Base-by-base conservation (phyloP, 2,888 invertebrate species). In the Protodeltote pygarga region DNA sequence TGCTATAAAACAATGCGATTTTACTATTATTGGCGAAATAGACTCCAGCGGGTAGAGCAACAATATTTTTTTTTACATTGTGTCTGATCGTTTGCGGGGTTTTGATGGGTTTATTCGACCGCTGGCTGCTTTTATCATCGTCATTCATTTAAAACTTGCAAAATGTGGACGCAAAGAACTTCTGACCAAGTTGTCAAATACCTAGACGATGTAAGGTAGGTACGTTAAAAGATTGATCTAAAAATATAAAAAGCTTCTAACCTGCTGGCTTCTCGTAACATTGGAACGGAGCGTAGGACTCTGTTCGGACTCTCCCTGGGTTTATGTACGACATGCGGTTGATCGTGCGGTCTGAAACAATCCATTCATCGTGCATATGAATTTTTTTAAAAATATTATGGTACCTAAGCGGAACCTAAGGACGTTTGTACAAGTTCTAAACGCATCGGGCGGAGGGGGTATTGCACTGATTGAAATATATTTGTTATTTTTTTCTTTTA, bases 261-360 rank as follows among this genome's bases (percentile, higher is more conserved):
- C 91, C 89, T 59, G 89, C 75, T 2, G 93, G 89, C 65, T 89
- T 93, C 51, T 87, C 85, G 65, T 93, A 94, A 54, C 80, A 83
- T 41, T 85, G 81, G 23, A 75, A 45, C 0, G 94, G 93, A 1
- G 89, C 91, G 58, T 82, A 93, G 1, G 93, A 89, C 20, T 76
- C 70, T 0, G 86, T 80, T 9, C 64, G 10, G 73, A 66, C 35
- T n/a, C 87, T 88, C 1, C 93, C 93, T 0, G 94, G 94, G 39
- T 93, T 84, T 53, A 93, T 82, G 67, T 93, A 95, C 33, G 95
- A 95, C 79, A 94, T 81, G 27, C 93, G 93, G 70, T 95, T 94
- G 15, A 95, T 90, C 0, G 95, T 95, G 45, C 94, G 92, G 61
- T 93, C 94, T 94, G 78, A 10, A 13, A 8, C n/a, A 1, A 19